Evolutionary conservation across 2,888 invertebrate species (phyloP).

Genomic region (Gastracanthus pulcherrimus): DNA sequence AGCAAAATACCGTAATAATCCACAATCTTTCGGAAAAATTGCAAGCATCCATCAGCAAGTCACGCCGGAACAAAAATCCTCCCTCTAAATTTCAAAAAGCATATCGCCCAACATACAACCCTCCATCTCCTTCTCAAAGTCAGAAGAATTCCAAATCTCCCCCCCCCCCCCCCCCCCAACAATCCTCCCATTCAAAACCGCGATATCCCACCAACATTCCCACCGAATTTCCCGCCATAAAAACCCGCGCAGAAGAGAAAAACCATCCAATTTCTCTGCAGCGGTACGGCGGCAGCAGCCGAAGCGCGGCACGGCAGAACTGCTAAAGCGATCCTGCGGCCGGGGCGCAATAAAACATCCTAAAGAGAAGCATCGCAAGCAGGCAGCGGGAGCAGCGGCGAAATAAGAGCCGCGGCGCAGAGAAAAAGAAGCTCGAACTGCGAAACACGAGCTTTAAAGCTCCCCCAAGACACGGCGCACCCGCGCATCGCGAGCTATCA

Average conservation of each 20-base stretch:
- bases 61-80: background rate
- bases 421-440: background rate
- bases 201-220: no score
- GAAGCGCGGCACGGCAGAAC: background rate
- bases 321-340: conserved; percentile 22
- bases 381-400: background rate
- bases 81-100: background rate
- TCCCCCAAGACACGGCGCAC: conserved; percentile 35
- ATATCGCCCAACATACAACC: no score
- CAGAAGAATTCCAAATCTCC: background rate
- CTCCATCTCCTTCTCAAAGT: background rate
- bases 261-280: conserved; percentile 43
- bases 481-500: conserved; percentile 12
- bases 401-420: background rate
- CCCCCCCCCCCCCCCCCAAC: no score
- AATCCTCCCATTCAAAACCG: no score
- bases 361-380: background rate
- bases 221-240: background rate
- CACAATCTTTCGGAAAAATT: background rate
- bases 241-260: background rate
- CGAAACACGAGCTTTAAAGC: conserved; percentile 46
- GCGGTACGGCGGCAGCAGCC: no score
- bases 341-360: conserved; percentile 11
- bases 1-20: no score
- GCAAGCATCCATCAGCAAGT: no score